phyloP scores from a whole-genome alignment of 2,888 invertebrate genomes.

The Tipula vernalis region DNA sequence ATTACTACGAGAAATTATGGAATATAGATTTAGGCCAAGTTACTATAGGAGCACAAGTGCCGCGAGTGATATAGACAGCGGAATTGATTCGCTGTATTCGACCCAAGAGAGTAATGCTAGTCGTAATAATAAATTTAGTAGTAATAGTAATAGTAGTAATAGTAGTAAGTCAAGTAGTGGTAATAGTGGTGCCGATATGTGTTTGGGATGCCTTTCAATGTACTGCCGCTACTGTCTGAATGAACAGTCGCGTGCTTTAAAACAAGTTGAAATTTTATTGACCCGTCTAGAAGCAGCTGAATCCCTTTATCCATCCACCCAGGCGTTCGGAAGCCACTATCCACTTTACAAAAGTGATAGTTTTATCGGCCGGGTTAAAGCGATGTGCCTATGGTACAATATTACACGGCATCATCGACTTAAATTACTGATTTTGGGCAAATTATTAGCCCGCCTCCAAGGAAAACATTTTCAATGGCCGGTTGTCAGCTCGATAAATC shows the following conservation, averaged over 20 bases:
- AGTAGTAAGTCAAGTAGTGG: not conserved
- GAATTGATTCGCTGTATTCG: constrained; percentile 25
- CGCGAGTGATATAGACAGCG: constrained; percentile 29
- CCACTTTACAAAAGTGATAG: constrained; percentile 40
- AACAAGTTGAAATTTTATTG: constrained; percentile 58
- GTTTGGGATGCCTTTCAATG: constrained; percentile 58
- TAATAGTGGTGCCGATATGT: constrained; percentile 21
- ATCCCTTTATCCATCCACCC: constrained; percentile 70
- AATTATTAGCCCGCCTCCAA: constrained; percentile 42
- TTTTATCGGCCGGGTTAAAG: constrained; percentile 39
- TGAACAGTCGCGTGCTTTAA: constrained; percentile 60
- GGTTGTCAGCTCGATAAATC: constrained; percentile 29
- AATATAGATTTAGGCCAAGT: constrained; percentile 45
- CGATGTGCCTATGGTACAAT: constrained; percentile 88
- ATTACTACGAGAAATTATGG: constrained; percentile 60
- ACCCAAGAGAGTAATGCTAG: constrained; percentile 14
- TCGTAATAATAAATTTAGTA: constrained; percentile 14
- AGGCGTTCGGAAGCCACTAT: constrained; percentile 63
- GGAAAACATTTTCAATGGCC: constrained; percentile 35
- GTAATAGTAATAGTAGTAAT: constrained; percentile 11
- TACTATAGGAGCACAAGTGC: constrained; percentile 27
- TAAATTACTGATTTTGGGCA: constrained; percentile 62
- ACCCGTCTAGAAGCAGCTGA: constrained; percentile 63
- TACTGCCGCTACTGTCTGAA: constrained; percentile 57
- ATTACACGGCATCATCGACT: constrained; percentile 72